Base-by-base conservation (phyloP, 2,888 invertebrate genomes). In the Netelia inedita region DNA sequence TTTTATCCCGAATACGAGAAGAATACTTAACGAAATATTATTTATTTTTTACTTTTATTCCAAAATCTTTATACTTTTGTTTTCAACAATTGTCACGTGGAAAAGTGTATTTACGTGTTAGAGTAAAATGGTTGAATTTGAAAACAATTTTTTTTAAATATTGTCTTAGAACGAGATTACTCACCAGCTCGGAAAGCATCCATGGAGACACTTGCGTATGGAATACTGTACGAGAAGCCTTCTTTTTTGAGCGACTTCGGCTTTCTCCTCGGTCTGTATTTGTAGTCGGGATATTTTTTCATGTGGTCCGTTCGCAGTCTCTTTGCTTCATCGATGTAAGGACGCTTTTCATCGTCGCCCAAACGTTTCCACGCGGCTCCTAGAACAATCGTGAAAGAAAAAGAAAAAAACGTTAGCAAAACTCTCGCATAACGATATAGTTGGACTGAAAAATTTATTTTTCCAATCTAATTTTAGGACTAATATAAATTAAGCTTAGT, bases 241-340 rank as follows among this genome's bases (percentile, higher is more conserved):
- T 98, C 98, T 94, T 98, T 98, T 92, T 98, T 95, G 88, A 97
- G 93, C 53, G 97, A 97, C 94, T 98, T 98, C 69, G 98, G 98
- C 94, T 98, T 98, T 94, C 98, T 96, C 91, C 98, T 94, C 16
- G 98, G 98, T 88, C 98, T 94, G 95, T 98, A 98, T 94, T 98
- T 98, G 95, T 98, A 98, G 94, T 98, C 98, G 0, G 98, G 98
- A 93, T 98, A 98, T 90, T 98, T 98, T 94, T 98, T 98, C 98
- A 98, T 99, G 95, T 99, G 98, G 96, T 97, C 96, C 21, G 98
- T 97, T 65, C 99, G 95, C 89, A 99, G 95, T 86, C 99, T 96
- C 94, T 99, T 99, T 14, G 99, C 99, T 93, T 99, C 99, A 94
- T 99, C 99, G 88, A 99, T 99, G 94, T 99, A 99, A 35, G 99